These are phyloP conservation scores for Hoplodrina blanda DNA, from an alignment of 2,888 invertebrate genomes.

Conservation along the genomic window DNA sequence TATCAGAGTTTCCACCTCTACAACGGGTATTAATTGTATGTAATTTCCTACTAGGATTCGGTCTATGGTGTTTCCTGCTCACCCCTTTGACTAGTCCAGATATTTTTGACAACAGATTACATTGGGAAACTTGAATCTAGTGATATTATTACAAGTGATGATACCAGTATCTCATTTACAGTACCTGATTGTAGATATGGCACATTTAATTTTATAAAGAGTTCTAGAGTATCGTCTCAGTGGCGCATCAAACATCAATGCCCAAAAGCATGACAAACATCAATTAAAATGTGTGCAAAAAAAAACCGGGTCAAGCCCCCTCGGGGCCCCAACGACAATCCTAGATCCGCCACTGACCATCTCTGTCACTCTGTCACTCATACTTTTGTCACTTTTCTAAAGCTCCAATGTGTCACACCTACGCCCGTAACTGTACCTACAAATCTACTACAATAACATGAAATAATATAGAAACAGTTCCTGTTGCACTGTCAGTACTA, in stretches of 20 bases:
- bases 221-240: background rate
- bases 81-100: constrained; percentile 94
- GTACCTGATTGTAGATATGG: background rate
- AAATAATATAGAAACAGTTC: background rate
- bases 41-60: constrained; percentile 94
- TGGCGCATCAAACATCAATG: background rate
- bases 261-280: no score
- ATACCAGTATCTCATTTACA: constrained; percentile 7
- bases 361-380: background rate
- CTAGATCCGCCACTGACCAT: no score
- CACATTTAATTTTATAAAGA: background rate
- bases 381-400: background rate
- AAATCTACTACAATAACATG: constrained; percentile 19
- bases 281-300: no score
- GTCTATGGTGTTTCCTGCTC: constrained; percentile 94
- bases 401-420: background rate
- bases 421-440: background rate
- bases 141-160: constrained; percentile 7
- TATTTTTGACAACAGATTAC: constrained; percentile 91
- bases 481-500: background rate
- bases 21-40: constrained; percentile 92
- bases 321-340: no score
- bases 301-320: no score
- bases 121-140: constrained; percentile 85
- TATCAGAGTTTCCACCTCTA: constrained; percentile 77